Conservation (phyloP, 2,888 invertebrate genomes). For the Noctua janthina region DNA sequence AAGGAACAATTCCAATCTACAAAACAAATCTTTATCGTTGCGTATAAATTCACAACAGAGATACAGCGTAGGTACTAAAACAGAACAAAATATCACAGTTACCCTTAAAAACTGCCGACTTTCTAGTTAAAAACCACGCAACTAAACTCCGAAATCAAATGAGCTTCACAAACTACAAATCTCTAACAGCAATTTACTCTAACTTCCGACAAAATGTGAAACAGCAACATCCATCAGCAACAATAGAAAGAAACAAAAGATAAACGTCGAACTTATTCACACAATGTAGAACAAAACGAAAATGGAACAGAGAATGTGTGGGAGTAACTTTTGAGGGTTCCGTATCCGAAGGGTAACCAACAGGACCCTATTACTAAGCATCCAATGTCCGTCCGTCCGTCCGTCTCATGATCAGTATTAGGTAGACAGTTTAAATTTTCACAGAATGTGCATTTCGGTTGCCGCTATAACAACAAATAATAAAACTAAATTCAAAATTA, state of each 20-base stretch:
- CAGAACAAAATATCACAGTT: neutral
- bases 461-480: too few species aligned
- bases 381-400: too few species aligned
- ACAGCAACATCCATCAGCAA: conserved; percentile 20
- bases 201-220: conserved; percentile 10
- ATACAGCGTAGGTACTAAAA: neutral
- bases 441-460: too few species aligned
- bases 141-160: neutral
- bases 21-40: neutral
- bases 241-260: conserved; percentile 9
- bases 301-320: conserved; percentile 33
- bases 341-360: too few species aligned
- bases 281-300: conserved; percentile 25
- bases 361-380: too few species aligned
- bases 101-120: neutral
- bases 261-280: conserved; percentile 24
- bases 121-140: neutral
- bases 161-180: conserved; percentile 1
- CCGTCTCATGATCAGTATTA: too few species aligned
- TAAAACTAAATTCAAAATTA: too few species aligned
- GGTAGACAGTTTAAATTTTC: too few species aligned
- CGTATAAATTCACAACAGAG: neutral
- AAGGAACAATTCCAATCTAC: neutral
- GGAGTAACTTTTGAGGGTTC: conserved; percentile 26
- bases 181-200: conserved; percentile 5